Percentiles rank a stretch among this genome's conserved stretches.
These are phyloP conservation scores for Asarcornis scutulata DNA, from an alignment of 2,113 vertebrate species.

Conservation along the genomic window DNA sequence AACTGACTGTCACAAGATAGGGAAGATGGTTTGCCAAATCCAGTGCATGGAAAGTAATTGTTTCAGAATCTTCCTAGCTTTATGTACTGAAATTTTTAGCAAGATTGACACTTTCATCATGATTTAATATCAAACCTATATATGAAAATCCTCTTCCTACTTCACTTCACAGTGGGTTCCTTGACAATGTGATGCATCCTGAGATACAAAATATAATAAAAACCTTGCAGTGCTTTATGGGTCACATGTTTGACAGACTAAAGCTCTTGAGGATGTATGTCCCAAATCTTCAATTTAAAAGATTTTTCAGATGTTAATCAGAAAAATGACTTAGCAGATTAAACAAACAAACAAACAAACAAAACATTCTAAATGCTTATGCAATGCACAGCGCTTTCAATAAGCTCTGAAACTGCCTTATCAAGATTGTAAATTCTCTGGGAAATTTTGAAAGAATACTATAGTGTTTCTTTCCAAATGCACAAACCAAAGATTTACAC, in stretches of 20 bases:
- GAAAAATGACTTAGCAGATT: not conserved
- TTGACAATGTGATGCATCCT: not conserved
- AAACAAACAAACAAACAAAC: not conserved
- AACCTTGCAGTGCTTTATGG: not conserved
- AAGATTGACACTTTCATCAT: not conserved
- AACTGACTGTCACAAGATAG: not conserved
- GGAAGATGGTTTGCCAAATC: not conserved
- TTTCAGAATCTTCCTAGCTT: not conserved
- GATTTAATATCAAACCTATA: not conserved
- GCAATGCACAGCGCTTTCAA: not conserved
- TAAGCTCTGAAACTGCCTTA: not conserved
- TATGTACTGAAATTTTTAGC: not conserved
- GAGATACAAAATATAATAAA: not conserved
- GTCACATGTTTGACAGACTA: not conserved
- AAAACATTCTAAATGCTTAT: not conserved
- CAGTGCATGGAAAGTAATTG: not conserved
- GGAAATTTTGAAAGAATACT: not conserved
- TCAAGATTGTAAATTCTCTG: not conserved
- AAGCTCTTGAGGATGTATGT: not conserved
- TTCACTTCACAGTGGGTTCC: not conserved
- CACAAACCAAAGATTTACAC: not conserved
- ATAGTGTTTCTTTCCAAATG: not conserved
- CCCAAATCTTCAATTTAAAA: not conserved
- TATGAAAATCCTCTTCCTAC: not conserved
- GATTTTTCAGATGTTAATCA: not conserved